These are phyloP conservation scores for Mimumesa dahlbomi DNA, from an alignment of 2,888 invertebrate genomes.

Conservation along the genomic window DNA sequence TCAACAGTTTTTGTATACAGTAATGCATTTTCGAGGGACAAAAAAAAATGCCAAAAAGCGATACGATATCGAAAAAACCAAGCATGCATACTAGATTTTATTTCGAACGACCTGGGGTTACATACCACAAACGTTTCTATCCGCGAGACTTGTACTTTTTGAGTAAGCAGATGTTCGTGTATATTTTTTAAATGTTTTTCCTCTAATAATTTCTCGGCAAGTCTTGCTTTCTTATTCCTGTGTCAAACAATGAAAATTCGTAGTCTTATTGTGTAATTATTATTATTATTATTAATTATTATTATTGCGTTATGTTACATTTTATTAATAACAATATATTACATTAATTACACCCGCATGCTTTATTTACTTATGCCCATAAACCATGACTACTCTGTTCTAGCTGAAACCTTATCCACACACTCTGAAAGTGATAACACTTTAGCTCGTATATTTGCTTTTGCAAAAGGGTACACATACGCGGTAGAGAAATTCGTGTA, in stretches of 20 bases:
- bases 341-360: conserved; percentile 75
- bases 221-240: conserved; percentile 59
- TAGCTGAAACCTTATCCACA: not conserved
- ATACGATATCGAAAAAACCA: conserved; percentile 37
- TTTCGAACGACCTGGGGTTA: conserved; percentile 37
- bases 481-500: conserved; percentile 22
- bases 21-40: conserved; percentile 54
- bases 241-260: conserved; percentile 69
- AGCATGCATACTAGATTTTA: conserved; percentile 30
- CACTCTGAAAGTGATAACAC: conserved; percentile 12
- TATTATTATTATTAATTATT: conserved; percentile 70
- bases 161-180: conserved; percentile 32
- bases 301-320: conserved; percentile 80
- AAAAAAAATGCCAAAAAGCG: conserved; percentile 51
- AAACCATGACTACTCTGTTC: conserved; percentile 38
- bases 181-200: conserved; percentile 54
- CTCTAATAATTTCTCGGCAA: conserved; percentile 47
- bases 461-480: conserved; percentile 25
- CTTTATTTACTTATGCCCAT: conserved; percentile 67
- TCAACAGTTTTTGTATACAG: conserved; percentile 16
- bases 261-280: conserved; percentile 77
- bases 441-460: conserved; percentile 30
- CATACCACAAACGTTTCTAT: conserved; percentile 40
- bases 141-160: conserved; percentile 25
- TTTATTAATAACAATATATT: conserved; percentile 80